These are phyloP conservation scores for Epirrhoe alternata DNA, from an alignment of 2,888 invertebrate genomes.

Conservation along the genomic window DNA sequence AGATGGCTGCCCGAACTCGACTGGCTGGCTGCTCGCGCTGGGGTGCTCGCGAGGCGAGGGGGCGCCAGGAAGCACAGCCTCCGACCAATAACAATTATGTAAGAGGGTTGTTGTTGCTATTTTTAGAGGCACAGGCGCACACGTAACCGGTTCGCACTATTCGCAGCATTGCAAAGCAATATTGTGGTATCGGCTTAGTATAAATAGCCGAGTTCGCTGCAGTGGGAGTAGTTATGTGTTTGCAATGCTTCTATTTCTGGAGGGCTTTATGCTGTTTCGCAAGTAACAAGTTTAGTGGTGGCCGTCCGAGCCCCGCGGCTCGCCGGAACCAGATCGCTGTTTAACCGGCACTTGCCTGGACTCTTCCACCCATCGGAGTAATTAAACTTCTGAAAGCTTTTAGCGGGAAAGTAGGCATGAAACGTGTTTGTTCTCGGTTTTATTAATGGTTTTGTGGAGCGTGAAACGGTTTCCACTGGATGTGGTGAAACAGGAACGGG, in stretches of 20 bases:
- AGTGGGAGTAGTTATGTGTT: conserved; percentile 54
- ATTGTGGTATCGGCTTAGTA: conserved; percentile 54
- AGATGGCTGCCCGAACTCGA: conserved; percentile 57
- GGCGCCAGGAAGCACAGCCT: conserved; percentile 72
- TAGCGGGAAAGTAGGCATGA: conserved; percentile 40
- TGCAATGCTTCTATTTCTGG: conserved; percentile 67
- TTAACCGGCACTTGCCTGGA: conserved; percentile 44
- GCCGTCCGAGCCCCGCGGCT: conserved; percentile 33
- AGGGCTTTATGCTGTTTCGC: conserved; percentile 62
- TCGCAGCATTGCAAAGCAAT: conserved; percentile 53
- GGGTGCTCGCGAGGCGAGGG: conserved; percentile 43
- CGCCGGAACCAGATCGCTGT: conserved; percentile 44
- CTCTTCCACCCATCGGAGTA: conserved; percentile 46
- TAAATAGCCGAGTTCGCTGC: conserved; percentile 60
- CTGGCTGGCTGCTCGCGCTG: conserved; percentile 53
- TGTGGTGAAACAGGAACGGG: conserved; percentile 32
- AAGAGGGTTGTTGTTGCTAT: conserved; percentile 73
- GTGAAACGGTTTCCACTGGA: conserved; percentile 30
- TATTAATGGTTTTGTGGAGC: conserved; percentile 47
- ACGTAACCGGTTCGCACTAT: conserved; percentile 62
- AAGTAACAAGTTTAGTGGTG: conserved; percentile 60
- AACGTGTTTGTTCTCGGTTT: conserved; percentile 48
- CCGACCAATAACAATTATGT: conserved; percentile 78
- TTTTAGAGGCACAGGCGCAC: conserved; percentile 63
- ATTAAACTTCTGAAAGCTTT: conserved; percentile 55